Conservation (phyloP, 2,888 invertebrate genomes). For the Agrenia bidenticulata region DNA sequence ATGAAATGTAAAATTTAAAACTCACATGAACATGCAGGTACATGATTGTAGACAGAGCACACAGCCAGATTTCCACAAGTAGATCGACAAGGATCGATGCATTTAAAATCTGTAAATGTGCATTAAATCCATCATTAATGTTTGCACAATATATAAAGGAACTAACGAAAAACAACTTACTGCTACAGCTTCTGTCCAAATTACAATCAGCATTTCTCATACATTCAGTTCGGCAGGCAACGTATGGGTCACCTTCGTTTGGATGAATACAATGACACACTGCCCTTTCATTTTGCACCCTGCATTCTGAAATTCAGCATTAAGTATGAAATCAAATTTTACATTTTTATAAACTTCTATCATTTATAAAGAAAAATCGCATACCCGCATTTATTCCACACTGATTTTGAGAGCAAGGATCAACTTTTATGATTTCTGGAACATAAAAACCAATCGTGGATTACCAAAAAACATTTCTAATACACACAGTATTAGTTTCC, state of each 20-base stretch:
- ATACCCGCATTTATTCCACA: constrained; percentile 62
- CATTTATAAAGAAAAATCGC: not conserved
- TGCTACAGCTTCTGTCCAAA: constrained; percentile 35
- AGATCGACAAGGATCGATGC: constrained; percentile 68
- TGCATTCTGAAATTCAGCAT: constrained; percentile 63
- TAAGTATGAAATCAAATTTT: constrained; percentile 53
- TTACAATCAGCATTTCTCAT: constrained; percentile 47
- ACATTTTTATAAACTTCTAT: constrained; percentile 53
- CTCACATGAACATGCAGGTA: constrained; percentile 54
- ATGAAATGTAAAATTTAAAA: not conserved
- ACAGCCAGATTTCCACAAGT: constrained; percentile 73
- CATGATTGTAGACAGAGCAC: constrained; percentile 63
- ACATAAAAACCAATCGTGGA: not conserved
- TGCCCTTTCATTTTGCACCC: constrained; percentile 73
- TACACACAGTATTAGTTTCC: not conserved
- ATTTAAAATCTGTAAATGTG: constrained; percentile 31
- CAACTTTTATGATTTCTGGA: constrained; percentile 22
- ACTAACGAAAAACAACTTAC: too few species aligned
- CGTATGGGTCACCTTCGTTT: constrained; percentile 85
- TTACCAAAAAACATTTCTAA: not conserved
- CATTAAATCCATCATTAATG: too few species aligned
- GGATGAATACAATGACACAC: constrained; percentile 77
- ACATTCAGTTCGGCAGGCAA: constrained; percentile 83
- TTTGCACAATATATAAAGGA: too few species aligned
- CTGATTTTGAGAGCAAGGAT: constrained; percentile 63